phyloP scores from a whole-genome alignment of 2,888 invertebrate species.

The Machimus rusticus region DNA sequence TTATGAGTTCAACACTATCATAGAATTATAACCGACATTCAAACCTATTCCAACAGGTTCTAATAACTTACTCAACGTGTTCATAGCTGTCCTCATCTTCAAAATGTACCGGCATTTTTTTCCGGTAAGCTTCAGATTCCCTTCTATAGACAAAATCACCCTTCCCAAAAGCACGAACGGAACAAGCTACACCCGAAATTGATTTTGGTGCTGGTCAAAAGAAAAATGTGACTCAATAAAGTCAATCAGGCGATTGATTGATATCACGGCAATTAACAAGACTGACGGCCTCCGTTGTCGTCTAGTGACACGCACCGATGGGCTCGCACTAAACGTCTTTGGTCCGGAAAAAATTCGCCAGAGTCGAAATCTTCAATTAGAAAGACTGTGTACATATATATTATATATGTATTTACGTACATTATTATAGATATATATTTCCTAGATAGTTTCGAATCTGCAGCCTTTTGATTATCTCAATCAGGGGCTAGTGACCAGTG shows the following conservation, averaged over 20 bases:
- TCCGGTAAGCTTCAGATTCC: not conserved
- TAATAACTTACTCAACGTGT: not conserved
- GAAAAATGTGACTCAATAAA: not conserved
- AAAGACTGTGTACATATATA: not conserved
- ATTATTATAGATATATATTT: not conserved
- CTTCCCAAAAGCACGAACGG: not conserved
- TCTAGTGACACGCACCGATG: not conserved
- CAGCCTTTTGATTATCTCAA: not conserved
- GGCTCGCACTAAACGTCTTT: not conserved
- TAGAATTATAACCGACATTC: not conserved
- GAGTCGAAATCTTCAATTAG: not conserved
- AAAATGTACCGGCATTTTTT: not conserved
- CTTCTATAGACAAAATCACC: not conserved
- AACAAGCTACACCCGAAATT: not conserved
- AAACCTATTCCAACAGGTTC: not conserved
- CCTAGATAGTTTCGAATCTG: not conserved
- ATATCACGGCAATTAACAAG: not conserved
- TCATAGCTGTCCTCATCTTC: not conserved
- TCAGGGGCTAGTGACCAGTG: not conserved
- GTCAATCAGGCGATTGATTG: not conserved
- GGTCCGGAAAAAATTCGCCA: not conserved
- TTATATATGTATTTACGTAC: not conserved
- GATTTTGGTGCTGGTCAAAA: not conserved
- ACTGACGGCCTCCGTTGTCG: not conserved
- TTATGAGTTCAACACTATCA: not conserved